phyloP scores from a whole-genome alignment of 1,140 invertebrate genomes.

The Xylocopa sonorina region DNA sequence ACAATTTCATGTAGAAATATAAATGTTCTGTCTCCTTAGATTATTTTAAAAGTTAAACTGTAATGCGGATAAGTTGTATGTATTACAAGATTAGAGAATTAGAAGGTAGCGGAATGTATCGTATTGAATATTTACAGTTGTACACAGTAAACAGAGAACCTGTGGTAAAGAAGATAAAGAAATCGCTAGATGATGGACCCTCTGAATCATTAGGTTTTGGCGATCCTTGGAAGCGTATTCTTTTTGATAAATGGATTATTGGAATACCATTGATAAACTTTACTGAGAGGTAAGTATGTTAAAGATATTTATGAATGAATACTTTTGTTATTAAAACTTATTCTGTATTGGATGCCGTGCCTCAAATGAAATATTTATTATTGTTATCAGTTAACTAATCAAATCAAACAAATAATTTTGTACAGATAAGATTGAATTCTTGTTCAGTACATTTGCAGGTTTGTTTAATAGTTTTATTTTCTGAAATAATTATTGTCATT shows the following conservation, averaged over 20 bases:
- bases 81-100: background rate
- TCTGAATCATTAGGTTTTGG: conserved; percentile 45
- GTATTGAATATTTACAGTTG: conserved; percentile 60
- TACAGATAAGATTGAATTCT: conserved; percentile 22
- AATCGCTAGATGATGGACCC: background rate
- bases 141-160: conserved; percentile 65
- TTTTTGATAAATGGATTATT: conserved; percentile 75
- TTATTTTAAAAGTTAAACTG: too few relatives aligned
- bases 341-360: background rate
- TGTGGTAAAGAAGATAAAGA: conserved; percentile 60
- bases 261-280: conserved; percentile 69
- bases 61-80: too few relatives aligned
- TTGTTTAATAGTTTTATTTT: conserved; percentile 16
- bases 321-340: too few relatives aligned
- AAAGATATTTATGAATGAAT: background rate
- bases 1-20: too few relatives aligned
- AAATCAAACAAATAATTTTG: conserved; percentile 6
- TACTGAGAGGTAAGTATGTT: conserved; percentile 70
- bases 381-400: background rate
- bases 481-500: conserved; percentile 46
- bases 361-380: background rate
- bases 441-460: background rate
- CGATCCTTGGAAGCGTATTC: conserved; percentile 68
- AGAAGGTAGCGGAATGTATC: background rate
- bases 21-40: too few relatives aligned